These are phyloP conservation scores for Patiria pectinifera DNA, from an alignment of 53 echinoderm and acorn worm genomes.

Conservation along the genomic window DNA sequence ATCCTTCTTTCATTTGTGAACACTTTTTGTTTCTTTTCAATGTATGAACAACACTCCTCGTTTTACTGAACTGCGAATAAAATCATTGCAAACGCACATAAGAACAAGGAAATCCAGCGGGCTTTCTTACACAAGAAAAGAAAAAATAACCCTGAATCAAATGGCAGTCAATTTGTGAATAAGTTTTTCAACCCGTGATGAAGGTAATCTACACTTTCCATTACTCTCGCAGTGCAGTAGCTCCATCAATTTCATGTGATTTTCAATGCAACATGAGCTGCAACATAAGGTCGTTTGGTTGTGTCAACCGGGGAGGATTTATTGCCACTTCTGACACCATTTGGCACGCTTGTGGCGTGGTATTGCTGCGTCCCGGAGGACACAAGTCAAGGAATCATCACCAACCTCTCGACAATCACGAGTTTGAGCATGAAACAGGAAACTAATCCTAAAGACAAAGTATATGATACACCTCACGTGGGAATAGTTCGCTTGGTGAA, in stretches of 20 bases:
- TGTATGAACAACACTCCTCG: too few relatives aligned
- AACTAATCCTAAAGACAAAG: background rate
- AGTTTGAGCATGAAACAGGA: background rate
- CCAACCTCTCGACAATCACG: background rate
- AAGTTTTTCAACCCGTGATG: too few relatives aligned
- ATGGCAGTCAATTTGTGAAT: too few relatives aligned
- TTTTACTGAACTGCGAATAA: too few relatives aligned
- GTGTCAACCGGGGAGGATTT: background rate
- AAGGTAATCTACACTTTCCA: too few relatives aligned
- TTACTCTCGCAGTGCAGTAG: background rate
- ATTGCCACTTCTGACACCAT: background rate
- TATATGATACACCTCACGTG: background rate
- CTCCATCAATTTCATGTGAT: background rate
- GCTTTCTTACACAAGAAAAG: too few relatives aligned
- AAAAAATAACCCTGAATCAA: too few relatives aligned
- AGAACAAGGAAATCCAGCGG: too few relatives aligned
- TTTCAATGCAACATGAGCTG: background rate
- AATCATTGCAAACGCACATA: too few relatives aligned
- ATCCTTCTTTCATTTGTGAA: too few relatives aligned
- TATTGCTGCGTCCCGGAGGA: background rate
- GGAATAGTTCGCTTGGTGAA: background rate
- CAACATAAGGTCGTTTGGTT: background rate
- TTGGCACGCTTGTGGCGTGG: background rate
- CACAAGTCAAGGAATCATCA: background rate
- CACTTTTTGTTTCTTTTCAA: too few relatives aligned